Base-by-base conservation (phyloP, 2,888 invertebrate species). In the Invenusta paracnida region DNA sequence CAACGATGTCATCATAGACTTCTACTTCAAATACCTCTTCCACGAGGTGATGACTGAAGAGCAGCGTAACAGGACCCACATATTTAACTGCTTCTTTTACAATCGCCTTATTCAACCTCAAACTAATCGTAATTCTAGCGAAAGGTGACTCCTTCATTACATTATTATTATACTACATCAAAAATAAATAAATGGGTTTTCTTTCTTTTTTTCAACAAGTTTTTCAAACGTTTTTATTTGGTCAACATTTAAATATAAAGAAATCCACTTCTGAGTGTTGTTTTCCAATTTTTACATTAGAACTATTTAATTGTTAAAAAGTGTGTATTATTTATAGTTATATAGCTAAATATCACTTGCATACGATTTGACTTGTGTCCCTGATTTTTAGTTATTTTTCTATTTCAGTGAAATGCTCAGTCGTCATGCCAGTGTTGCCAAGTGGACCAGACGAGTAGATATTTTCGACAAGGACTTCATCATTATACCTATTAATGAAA, bases 1-100 rank as follows among this genome's bases (percentile, higher is more conserved):
- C 86, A 99, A 98, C 92, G 98, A 98, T 92, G 96, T 96, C 88
- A 97, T 98, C 86, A 96, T 98, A 89, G 98, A 98, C 91, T 98
- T 98, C 92, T 98, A 97, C 93, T 93, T 98, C 87, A 95, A 95
- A 93, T 86, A 86, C 29, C 27, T 86, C 2, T 73, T 30, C 23
- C 81, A 66, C 29, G 86, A 85, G 28, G 17, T 30, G 2, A 30
- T 86, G 27, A 29, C 86, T 5, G 27, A 73, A 31, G 30, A 67
- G 2, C 85, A 86, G 28, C 81, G 67, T 11, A 1, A 31, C 23
- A 27, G 29, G 5, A 79, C 84, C 31, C 81, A 86, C 66, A 23
- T 86, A 11, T 86, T 86, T 29, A 86, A 86, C 81, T 31, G 30
- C 17, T 86, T 86, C 28, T 85, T 86, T 23, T 86, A 86, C 66